phyloP scores from a whole-genome alignment of 2,888 invertebrate genomes.

The Anthrax anthrax region DNA sequence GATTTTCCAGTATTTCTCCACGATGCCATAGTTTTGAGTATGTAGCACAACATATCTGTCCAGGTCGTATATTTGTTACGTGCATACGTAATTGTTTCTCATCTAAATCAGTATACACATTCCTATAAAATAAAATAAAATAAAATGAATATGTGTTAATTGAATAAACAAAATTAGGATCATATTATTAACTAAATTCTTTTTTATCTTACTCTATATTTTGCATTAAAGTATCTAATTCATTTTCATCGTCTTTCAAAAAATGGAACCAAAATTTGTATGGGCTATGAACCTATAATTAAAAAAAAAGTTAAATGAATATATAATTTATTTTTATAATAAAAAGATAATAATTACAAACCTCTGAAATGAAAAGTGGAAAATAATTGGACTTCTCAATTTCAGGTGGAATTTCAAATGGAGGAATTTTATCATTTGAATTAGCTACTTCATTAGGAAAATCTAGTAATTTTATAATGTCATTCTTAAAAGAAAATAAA shows the following conservation, averaged over 20 bases:
- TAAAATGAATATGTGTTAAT: not conserved
- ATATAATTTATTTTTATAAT: no score
- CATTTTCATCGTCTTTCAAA: slow-evolving; percentile 1
- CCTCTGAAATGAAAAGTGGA: slow-evolving; percentile 9
- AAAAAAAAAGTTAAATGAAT: not conserved
- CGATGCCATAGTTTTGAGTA: slow-evolving; percentile 10
- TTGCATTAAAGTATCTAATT: slow-evolving; percentile 8
- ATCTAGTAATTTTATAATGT: slow-evolving; percentile 8
- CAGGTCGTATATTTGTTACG: slow-evolving; percentile 1
- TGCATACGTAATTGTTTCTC: slow-evolving; percentile 2
- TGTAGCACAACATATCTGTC: slow-evolving; percentile 7
- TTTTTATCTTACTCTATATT: slow-evolving; percentile 6
- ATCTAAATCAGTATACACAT: not conserved
- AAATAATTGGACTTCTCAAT: slow-evolving; percentile 1
- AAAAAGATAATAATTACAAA: not conserved
- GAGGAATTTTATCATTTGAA: slow-evolving; percentile 5
- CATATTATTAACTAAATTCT: not conserved
- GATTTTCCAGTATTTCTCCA: slow-evolving; percentile 6
- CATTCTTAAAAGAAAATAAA: slow-evolving; percentile 2
- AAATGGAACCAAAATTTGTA: slow-evolving; percentile 12
- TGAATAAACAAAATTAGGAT: not conserved
- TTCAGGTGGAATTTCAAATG: slow-evolving; percentile 3
- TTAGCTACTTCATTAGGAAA: slow-evolving; percentile 4
- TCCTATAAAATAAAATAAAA: not conserved
- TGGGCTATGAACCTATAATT: slow-evolving; percentile 7